A percentile compares a stretch with the other conserved stretches of the same genome.
Evolutionary conservation across 1,140 invertebrate species (phyloP).

Genomic region (Monochamus saltuarius): DNA sequence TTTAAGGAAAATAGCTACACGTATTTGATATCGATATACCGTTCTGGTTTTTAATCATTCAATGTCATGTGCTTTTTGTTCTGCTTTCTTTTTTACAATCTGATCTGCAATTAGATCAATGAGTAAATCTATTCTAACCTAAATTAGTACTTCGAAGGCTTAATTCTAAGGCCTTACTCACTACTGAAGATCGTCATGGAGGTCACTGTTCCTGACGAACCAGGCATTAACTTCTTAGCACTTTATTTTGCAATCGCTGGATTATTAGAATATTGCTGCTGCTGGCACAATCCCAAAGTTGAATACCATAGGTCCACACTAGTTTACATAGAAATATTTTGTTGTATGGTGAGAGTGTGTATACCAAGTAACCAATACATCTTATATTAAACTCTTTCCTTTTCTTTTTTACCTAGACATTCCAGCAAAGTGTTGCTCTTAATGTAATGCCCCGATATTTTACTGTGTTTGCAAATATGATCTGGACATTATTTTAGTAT

Average conservation of each 20-base stretch:
- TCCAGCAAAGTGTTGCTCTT: neutral
- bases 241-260: conserved; percentile 40
- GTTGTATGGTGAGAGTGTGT: conserved; percentile 34
- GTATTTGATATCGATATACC: no score
- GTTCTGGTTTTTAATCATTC: no score
- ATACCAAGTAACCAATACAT: conserved; percentile 16
- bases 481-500: conserved; percentile 24
- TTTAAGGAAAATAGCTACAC: no score
- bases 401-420: neutral
- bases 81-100: neutral
- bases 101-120: conserved; percentile 4
- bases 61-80: no score
- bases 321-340: conserved; percentile 45
- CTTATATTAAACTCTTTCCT: conserved; percentile 4
- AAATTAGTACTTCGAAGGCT: neutral
- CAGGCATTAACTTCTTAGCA: conserved; percentile 32
- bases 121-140: neutral
- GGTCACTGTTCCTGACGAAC: conserved; percentile 24
- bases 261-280: conserved; percentile 34
- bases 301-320: conserved; percentile 40
- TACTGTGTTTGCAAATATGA: conserved; percentile 15
- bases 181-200: conserved; percentile 21
- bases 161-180: neutral
- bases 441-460: conserved; percentile 22
- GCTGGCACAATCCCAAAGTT: conserved; percentile 34